Evolutionary conservation across 2,797 vertebrate species (phyloP).

Genomic region (Eleutherodactylus coqui): DNA sequence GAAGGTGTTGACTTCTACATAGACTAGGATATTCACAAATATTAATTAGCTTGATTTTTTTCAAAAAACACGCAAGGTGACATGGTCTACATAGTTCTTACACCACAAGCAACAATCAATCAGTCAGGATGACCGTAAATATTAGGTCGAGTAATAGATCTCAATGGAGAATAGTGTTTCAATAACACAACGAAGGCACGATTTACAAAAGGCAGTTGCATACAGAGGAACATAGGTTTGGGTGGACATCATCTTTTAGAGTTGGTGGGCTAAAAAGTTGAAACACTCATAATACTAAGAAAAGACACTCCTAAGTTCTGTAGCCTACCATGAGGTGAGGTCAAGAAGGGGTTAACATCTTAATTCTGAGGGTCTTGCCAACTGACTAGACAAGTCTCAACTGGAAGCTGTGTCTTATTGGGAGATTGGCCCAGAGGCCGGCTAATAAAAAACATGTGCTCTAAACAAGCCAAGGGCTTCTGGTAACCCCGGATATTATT

Average conservation of each 20-base stretch:
- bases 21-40: not conserved
- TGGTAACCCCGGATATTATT: constrained; percentile 56
- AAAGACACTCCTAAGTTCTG: not conserved
- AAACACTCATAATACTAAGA: not conserved
- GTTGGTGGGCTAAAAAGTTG: not conserved
- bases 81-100: not conserved
- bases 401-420: constrained; percentile 49
- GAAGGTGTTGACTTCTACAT: not conserved
- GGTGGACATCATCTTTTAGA: not conserved
- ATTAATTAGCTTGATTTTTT: not conserved
- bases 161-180: not conserved
- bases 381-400: constrained; percentile 28
- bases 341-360: constrained; percentile 4
- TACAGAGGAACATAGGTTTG: not conserved
- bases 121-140: not conserved
- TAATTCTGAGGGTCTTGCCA: constrained; percentile 25
- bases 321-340: not conserved
- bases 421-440: constrained; percentile 29
- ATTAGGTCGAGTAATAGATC: not conserved
- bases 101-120: not conserved
- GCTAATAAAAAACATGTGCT: constrained; percentile 56
- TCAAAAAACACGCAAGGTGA: not conserved
- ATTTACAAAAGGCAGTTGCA: not conserved
- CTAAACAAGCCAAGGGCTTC: constrained; percentile 50
- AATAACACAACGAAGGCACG: not conserved